Conservation (phyloP, 2,113 vertebrate species). For the Chloebia gouldiae region DNA sequence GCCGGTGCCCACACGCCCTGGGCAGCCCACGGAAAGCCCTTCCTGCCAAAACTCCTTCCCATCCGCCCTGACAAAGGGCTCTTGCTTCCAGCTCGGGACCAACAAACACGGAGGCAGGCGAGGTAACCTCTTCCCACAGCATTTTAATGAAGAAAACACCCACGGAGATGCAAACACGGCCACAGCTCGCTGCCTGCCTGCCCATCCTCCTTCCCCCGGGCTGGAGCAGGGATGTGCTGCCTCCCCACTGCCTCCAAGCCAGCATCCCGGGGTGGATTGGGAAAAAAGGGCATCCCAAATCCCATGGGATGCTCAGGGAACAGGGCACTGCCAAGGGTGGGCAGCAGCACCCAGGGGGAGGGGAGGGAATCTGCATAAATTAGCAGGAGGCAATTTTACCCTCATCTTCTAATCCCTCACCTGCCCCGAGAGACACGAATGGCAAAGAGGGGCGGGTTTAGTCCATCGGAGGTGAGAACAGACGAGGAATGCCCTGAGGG, state of each 20-base stretch:
- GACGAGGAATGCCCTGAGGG: not conserved
- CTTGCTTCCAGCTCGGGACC: not conserved
- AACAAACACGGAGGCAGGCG: not conserved
- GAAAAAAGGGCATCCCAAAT: not conserved
- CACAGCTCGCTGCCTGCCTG: not conserved
- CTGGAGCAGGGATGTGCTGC: fast-evolving
- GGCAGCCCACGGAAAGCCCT: not conserved
- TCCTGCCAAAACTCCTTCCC: not conserved
- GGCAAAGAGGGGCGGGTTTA: not conserved
- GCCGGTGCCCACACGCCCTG: not conserved
- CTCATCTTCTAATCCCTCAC: not conserved
- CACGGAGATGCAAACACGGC: not conserved
- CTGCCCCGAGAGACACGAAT: fast-evolving
- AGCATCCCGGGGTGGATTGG: fast-evolving
- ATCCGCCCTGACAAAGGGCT: not conserved
- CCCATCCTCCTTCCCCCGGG: not conserved
- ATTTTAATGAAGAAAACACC: conserved; percentile 41
- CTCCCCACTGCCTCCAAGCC: fast-evolving
- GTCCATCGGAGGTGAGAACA: not conserved
- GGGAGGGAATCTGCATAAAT: not conserved
- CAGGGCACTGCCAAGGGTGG: fast-evolving
- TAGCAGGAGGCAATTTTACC: not conserved
- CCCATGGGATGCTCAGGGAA: not conserved
- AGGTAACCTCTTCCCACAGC: conserved; percentile 17
- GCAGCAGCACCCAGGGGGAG: fast-evolving